A percentile compares a stretch with the other conserved stretches of the same genome.
phyloP scores from a whole-genome alignment of 1,140 invertebrate genomes.

The Ooceraea biroi region DNA sequence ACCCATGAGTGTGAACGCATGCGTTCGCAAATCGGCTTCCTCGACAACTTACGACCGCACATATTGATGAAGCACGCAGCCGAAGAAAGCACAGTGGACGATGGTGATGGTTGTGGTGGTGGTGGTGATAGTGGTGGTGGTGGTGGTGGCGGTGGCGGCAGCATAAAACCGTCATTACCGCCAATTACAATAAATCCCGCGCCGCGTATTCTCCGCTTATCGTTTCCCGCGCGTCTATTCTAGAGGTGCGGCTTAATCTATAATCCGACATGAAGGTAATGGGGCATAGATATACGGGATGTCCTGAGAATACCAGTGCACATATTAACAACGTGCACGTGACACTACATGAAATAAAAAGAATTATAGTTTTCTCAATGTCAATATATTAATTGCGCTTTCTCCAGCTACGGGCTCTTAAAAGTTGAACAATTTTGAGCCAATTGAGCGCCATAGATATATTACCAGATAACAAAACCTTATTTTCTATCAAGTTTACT shows the following conservation, averaged over 20 bases:
- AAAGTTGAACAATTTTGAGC: slow-evolving; percentile 60
- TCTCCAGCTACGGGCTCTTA: slow-evolving; percentile 28
- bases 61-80: slow-evolving; percentile 29
- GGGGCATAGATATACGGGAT: slow-evolving; percentile 58
- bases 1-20: slow-evolving; percentile 1
- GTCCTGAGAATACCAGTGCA: not conserved
- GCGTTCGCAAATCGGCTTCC: slow-evolving; percentile 37
- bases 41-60: slow-evolving; percentile 67
- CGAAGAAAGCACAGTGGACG: slow-evolving; percentile 33
- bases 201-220: slow-evolving; percentile 76
- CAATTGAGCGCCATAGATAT: not conserved
- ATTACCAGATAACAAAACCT: not conserved
- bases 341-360: not conserved
- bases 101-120: slow-evolving; percentile 24
- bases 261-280: slow-evolving; percentile 68
- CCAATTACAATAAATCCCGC: slow-evolving; percentile 82
- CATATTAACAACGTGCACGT: not conserved
- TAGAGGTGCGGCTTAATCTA: slow-evolving; percentile 77
- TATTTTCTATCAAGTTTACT: not conserved
- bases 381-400: slow-evolving; percentile 58
- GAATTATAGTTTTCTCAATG: not conserved
- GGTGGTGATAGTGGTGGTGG: slow-evolving; percentile 54
- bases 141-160: slow-evolving; percentile 55
- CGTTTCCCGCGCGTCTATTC: slow-evolving; percentile 72
- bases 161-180: slow-evolving; percentile 81